Base-by-base conservation (phyloP, 2,797 vertebrate genomes). In the Danionella dracula region DNA sequence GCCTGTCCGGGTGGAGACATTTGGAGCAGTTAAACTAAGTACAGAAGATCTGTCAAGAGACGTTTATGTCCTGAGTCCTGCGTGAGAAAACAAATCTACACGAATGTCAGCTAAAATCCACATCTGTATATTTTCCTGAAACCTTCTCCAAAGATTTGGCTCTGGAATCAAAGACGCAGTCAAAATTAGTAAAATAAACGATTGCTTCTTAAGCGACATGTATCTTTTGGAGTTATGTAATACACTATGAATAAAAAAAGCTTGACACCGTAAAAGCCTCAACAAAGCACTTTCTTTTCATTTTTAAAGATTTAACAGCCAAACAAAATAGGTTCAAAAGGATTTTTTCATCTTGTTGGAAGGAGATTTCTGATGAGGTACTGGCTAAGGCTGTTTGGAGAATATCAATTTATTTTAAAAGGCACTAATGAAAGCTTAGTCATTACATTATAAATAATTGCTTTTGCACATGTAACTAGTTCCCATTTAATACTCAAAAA, bases 41-140 rank as follows among this genome's bases (percentile, higher is more conserved):
- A 46, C 32, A 23, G 41, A 5, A 66, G 54, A 58, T 34, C 16
- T 58, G 64, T 58, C 64, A 49, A 40, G 54, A 35, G 27, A 56
- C 8, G 32, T 57, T 66, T 66, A 57, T 57, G 54, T 55, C 31
- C 50, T 29, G 41, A 64, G 53, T 64, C 42, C 27, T 51, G 34
- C 19, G 23, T 27, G 45, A 50, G 66, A 51, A 58, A 58, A 59
- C 37, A 27, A 55, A 19, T 57, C 54, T 70, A 21, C 44, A 37
- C 53, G n/a, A 44, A 13, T 50, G 68, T 70, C 53, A 64, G 60
- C 68, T 56, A 34, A 62, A 70, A 51, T 45, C 11, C 35, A 51
- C 27, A 5, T 58, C 37, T 44, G 61, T 51, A 54, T 51, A 44
- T 57, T 64, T 64, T 57, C 37, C 20, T 42, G 19, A 56, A 49